Evolutionary conservation across 2,113 vertebrate species (phyloP), one percentile per base, ranked within the genome.

Genomic region (Mellivora capensis): DNA sequence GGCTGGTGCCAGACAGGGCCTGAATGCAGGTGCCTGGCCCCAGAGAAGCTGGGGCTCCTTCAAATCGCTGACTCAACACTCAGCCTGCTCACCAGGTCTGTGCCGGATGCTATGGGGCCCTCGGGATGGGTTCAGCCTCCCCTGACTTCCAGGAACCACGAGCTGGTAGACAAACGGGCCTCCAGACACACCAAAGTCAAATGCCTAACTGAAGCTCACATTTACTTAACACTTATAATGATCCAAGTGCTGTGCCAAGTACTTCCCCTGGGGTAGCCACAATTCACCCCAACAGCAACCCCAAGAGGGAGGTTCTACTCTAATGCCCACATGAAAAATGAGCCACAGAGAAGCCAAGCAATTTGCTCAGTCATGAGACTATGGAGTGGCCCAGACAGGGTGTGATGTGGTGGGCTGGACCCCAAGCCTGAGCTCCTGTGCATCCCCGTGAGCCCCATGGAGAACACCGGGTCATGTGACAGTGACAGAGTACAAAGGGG

Each of bases 131-230:
- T 15, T 49, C 47, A 31, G 17, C 83, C 61, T 82, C 37, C 17
- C 31, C 1, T 20, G 74, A 21, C 54, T 88, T 89, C 61, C 57
- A 91, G 39, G 52, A 67, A 59, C 17, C 21, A 18, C 10, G 17
- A 61, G n/a, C 72, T 81, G 91, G 25, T 0, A 0, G 80, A 42
- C 42, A 52, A 57, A 69, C 80, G 14, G 39, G 79, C 10, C 74
- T 69, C 61, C 2, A 23, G 76, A 20, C 1, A n/a, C 39, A 6
- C 15, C 31, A 13, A 23, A 67, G 47, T 49, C 64, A 21, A 29
- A 21, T 0, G 25, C 2, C 3, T 14, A 44, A 37, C 52, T 3
- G 6, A 4, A 5, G 44, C 21, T 79, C 47, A 2, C 13, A 15
- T 11, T 76, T 6, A 95, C 76, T 72, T 10, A 94, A 21, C 62